A percentile compares a stretch with the other conserved stretches of the same genome.
Conservation (phyloP, 2,888 invertebrate genomes). For the Gryllus longicercus region DNA sequence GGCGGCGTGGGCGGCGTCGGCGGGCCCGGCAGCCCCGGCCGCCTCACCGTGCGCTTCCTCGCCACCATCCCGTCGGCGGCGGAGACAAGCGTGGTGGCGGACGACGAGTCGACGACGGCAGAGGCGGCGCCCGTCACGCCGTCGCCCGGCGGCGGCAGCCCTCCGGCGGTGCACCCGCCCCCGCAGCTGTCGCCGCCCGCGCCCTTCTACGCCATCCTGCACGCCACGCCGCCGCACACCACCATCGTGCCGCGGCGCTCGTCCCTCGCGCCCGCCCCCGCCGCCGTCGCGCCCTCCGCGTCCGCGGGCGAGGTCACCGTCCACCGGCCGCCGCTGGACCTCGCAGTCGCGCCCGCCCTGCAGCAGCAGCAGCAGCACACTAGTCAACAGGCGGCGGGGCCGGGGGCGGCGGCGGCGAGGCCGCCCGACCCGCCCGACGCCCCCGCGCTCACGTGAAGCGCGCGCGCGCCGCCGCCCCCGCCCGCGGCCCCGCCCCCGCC, state of each 20-base stretch:
- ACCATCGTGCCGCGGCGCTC: constrained; percentile 33
- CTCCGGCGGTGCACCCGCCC: background rate
- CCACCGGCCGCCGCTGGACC: background rate
- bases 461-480: background rate
- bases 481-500: background rate
- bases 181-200: constrained; percentile 3
- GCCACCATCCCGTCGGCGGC: constrained; percentile 72
- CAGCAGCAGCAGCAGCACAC: constrained; percentile 24
- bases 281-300: background rate
- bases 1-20: background rate
- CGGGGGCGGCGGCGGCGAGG: background rate
- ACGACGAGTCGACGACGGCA: constrained; percentile 47
- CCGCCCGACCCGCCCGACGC: background rate
- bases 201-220: constrained; percentile 40
- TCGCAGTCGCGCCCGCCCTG: constrained; percentile 17
- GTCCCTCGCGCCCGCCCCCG: background rate
- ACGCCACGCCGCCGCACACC: constrained; percentile 38
- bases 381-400: background rate
- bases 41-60: constrained; percentile 58
- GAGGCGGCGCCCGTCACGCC: constrained; percentile 25
- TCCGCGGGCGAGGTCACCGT: constrained; percentile 17
- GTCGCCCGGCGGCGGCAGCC: background rate
- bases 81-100: constrained; percentile 65
- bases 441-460: constrained; percentile 19
- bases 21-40: constrained; percentile 49